These are phyloP conservation scores for Brachyptera risi DNA, from an alignment of 2,888 invertebrate genomes.

Conservation along the genomic window DNA sequence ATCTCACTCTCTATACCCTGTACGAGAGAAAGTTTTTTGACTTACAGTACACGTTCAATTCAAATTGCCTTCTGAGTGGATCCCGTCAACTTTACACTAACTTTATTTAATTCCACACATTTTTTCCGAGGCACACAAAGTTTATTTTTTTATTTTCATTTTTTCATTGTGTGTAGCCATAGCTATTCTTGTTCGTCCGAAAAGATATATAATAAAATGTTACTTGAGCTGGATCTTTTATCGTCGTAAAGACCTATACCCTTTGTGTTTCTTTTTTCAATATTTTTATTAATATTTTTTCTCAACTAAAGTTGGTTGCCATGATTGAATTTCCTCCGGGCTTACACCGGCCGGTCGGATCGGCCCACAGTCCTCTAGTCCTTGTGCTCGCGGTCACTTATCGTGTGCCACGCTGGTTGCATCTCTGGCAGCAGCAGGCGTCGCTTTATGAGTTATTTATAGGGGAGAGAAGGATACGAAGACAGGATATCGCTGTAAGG, in stretches of 20 bases:
- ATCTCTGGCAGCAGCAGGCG: not conserved
- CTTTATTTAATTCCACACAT: conserved; percentile 19
- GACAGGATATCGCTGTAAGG: conserved; percentile 4
- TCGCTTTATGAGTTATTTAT: conserved; percentile 19
- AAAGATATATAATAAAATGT: not conserved
- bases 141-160: not conserved
- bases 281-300: conserved; percentile 19
- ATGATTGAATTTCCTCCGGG: conserved; percentile 11
- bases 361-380: not conserved
- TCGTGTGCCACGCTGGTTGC: not conserved
- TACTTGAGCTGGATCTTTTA: conserved; percentile 2
- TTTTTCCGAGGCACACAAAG: conserved; percentile 15
- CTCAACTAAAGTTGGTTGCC: not conserved
- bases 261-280: not conserved
- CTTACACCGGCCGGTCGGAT: not conserved
- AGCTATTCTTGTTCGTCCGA: too few relatives aligned
- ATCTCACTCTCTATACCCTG: not conserved
- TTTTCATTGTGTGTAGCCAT: not conserved
- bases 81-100: conserved; percentile 24
- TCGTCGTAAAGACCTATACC: not conserved
- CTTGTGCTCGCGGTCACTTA: not conserved
- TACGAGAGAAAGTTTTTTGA: conserved; percentile 10
- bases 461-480: not conserved
- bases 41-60: conserved; percentile 26
- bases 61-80: conserved; percentile 26